These are phyloP conservation scores for Protobothrops flavoviridis DNA, from an alignment of 2,113 vertebrate genomes.

Conservation along the genomic window DNA sequence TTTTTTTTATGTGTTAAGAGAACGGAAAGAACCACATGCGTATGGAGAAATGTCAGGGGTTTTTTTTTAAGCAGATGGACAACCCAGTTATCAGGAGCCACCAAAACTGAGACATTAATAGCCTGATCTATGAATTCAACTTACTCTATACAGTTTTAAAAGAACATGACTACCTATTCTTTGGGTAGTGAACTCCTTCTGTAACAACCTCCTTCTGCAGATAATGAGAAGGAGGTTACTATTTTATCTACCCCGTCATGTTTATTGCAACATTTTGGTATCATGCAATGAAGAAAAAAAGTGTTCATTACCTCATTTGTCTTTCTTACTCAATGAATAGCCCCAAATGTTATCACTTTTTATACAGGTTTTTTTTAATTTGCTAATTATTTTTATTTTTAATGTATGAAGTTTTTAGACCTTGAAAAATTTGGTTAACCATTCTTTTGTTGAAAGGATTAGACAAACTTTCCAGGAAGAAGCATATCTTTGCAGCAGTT, in stretches of 20 bases:
- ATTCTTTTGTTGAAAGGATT: background rate
- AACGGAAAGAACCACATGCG: background rate
- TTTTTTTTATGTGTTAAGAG: background rate
- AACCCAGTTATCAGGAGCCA: background rate
- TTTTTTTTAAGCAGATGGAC: background rate
- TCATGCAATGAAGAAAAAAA: background rate
- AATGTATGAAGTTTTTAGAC: background rate
- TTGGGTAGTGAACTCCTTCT: background rate
- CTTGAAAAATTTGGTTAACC: background rate
- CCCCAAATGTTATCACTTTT: background rate
- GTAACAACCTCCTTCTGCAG: background rate
- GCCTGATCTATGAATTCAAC: background rate
- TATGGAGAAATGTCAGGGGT: background rate
- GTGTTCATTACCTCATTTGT: background rate
- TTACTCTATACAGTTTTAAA: background rate
- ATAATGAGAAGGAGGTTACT: background rate
- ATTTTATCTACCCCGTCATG: background rate
- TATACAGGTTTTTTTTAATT: background rate
- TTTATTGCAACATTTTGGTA: background rate
- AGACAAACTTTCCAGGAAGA: background rate
- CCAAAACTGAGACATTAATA: background rate
- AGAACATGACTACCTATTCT: background rate
- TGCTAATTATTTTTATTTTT: background rate
- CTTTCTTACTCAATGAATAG: background rate
- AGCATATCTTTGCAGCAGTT: background rate